These are phyloP conservation scores for Pitangus sulphuratus DNA, from an alignment of 2,797 vertebrate species.

Conservation along the genomic window DNA sequence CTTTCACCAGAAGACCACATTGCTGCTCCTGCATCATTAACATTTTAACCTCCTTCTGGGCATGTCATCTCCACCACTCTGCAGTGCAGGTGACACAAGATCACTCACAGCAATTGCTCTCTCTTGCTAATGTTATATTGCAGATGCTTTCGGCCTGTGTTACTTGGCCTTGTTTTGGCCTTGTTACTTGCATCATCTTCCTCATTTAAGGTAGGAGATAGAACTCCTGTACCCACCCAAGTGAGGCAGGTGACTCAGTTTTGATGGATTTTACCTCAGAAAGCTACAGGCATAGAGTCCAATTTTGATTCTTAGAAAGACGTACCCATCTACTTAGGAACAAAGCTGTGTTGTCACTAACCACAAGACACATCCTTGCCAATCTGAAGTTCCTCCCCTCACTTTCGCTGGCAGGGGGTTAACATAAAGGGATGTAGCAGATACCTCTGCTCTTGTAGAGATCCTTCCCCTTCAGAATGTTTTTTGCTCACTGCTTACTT, in stretches of 20 bases:
- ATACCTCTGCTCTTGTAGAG: neutral
- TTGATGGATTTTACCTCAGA: neutral
- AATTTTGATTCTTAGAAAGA: neutral
- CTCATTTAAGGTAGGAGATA: neutral
- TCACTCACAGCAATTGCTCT: neutral
- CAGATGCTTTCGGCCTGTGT: neutral
- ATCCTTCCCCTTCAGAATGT: neutral
- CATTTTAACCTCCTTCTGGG: neutral
- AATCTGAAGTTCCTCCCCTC: neutral
- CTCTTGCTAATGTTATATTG: fast-evolving
- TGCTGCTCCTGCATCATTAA: neutral
- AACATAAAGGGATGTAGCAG: neutral
- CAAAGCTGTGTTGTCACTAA: neutral
- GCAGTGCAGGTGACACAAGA: neutral
- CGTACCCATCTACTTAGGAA: neutral
- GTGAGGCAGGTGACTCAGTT: neutral
- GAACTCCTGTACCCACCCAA: neutral
- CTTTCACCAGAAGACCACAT: neutral
- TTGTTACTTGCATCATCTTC: neutral
- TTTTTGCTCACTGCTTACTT: neutral
- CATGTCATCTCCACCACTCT: neutral
- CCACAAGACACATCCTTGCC: neutral
- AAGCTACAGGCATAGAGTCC: neutral
- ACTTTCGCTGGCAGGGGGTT: neutral
- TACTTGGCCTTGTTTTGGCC: neutral